Evolutionary conservation across 2,113 vertebrate genomes (phyloP).

Genomic region (Bagarius yarrelli): DNA sequence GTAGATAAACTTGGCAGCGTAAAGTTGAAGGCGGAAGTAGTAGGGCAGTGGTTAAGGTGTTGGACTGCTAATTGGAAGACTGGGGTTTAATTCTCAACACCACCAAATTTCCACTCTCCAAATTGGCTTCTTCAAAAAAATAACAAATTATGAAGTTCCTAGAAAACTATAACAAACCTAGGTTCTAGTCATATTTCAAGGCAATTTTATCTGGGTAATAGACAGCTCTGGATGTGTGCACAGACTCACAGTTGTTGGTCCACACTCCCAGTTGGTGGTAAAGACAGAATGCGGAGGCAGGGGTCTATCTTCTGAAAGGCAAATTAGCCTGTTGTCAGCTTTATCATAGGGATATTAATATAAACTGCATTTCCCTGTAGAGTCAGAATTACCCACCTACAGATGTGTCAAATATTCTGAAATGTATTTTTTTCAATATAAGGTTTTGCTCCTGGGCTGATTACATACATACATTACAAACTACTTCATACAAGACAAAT

Average conservation of each 20-base stretch:
- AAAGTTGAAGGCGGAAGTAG: no score
- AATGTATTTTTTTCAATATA: constrained; percentile 1
- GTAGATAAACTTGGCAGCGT: no score
- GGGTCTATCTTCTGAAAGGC: constrained; percentile 37
- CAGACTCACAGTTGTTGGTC: constrained; percentile 23
- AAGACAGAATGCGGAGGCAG: constrained; percentile 40
- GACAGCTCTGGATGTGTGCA: constrained; percentile 40
- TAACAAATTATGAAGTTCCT: no score
- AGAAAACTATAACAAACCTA: neutral
- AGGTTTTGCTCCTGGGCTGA: neutral
- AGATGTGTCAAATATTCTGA: constrained; percentile 40
- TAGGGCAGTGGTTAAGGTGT: no score
- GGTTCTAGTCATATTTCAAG: neutral
- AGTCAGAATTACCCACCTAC: constrained; percentile 28
- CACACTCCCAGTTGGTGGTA: constrained; percentile 29
- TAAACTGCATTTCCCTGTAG: constrained; percentile 30
- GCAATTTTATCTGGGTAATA: constrained; percentile 15
- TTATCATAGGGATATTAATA: constrained; percentile 51
- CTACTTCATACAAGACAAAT: neutral
- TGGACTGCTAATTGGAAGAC: no score
- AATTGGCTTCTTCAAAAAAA: no score
- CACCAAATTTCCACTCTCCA: no score
- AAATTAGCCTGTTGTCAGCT: constrained; percentile 50
- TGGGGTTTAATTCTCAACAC: no score
- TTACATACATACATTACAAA: constrained; percentile 15